Percentiles rank a stretch among this genome's conserved stretches.
phyloP scores from a whole-genome alignment of 2,113 vertebrate genomes.

The Lethenteron reissneri region DNA sequence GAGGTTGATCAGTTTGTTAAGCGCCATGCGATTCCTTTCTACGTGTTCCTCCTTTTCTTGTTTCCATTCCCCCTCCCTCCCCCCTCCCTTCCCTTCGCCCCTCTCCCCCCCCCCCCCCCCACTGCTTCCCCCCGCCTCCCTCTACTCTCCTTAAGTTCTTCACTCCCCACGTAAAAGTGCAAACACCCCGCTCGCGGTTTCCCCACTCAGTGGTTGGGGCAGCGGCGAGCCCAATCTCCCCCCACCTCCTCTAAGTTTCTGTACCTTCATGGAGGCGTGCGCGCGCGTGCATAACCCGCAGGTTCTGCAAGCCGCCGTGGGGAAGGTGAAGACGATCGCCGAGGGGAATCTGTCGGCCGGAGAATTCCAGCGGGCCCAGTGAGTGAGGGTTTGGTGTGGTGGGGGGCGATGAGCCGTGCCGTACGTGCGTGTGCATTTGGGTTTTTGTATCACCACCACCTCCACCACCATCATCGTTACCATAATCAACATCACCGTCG shows the following conservation, averaged over 20 bases:
- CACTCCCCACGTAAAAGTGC: not conserved
- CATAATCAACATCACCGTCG: too few species aligned
- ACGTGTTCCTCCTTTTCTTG: not conserved
- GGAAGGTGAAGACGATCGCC: constrained; percentile 45
- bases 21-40: not conserved
- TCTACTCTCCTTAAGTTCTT: not conserved
- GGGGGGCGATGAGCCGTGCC: too few species aligned
- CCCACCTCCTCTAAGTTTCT: not conserved
- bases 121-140: not conserved
- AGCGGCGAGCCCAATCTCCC: not conserved
- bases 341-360: constrained; percentile 40
- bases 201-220: not conserved
- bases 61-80: not conserved
- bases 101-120: not conserved
- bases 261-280: not conserved
- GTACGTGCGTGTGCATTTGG: too few species aligned
- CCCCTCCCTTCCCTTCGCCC: not conserved
- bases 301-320: constrained; percentile 61
- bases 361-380: constrained; percentile 63
- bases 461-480: too few species aligned
- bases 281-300: constrained; percentile 14
- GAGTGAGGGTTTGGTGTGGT: constrained; percentile 19
- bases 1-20: not conserved
- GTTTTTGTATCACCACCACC: too few species aligned
- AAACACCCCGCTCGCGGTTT: constrained; percentile 1